A percentile compares a stretch with the other conserved stretches of the same genome.
Conservation (phyloP, 2,113 vertebrate genomes). For the Bettongia penicillata region DNA sequence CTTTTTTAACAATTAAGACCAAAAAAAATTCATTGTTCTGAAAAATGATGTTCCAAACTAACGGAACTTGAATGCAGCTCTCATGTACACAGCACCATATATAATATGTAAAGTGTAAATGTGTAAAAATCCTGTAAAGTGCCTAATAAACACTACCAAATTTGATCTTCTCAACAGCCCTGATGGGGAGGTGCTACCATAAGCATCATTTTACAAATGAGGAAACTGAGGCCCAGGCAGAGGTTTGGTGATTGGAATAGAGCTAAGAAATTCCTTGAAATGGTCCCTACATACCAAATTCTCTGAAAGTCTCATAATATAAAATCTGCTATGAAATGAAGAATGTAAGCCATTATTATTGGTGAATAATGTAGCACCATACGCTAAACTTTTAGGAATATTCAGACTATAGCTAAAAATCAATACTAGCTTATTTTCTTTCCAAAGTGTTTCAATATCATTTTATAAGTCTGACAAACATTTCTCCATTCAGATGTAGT, state of each 20-base stretch:
- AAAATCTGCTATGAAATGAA: constrained; percentile 3
- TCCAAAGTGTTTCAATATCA: constrained; percentile 55
- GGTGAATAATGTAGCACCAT: neutral
- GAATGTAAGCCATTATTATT: constrained; percentile 38
- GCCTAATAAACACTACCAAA: constrained; percentile 1
- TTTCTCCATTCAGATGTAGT: constrained; percentile 25
- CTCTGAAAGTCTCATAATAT: neutral
- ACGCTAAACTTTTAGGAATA: constrained; percentile 45
- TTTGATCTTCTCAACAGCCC: neutral
- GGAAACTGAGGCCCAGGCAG: neutral
- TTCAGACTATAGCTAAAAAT: constrained; percentile 40
- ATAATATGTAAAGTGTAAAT: neutral
- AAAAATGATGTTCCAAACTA: constrained; percentile 13
- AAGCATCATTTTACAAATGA: neutral
- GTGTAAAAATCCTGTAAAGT: neutral
- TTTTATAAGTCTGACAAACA: constrained; percentile 36
- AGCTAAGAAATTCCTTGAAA: neutral
- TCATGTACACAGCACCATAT: neutral
- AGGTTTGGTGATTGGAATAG: neutral
- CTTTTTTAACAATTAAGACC: constrained; percentile 34
- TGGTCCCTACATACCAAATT: neutral
- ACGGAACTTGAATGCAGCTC: neutral
- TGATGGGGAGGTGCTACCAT: neutral
- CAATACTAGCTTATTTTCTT: constrained; percentile 19
- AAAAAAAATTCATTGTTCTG: constrained; percentile 38